These are phyloP conservation scores for Trachymyrmex cornetzi DNA, from an alignment of 1,140 invertebrate species.

Conservation along the genomic window DNA sequence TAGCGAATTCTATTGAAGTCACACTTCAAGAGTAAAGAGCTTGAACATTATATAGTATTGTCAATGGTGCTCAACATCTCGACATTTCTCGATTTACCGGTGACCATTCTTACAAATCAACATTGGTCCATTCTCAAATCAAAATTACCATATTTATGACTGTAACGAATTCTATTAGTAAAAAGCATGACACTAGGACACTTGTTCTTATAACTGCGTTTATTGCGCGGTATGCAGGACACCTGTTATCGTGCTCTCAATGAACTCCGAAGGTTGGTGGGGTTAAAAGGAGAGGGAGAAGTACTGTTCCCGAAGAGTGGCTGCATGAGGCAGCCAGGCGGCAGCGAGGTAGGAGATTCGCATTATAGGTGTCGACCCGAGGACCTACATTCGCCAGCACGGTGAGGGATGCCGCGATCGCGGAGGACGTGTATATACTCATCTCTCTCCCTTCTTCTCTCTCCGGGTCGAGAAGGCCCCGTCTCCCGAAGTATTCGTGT, in stretches of 20 bases:
- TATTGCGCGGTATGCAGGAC: constrained; percentile 68
- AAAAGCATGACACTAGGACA: constrained; percentile 15
- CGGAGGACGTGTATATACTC: constrained; percentile 21
- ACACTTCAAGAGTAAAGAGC: not conserved
- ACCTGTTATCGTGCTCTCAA: constrained; percentile 71
- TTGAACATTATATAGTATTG: not conserved
- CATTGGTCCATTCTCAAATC: not conserved
- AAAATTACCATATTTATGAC: not conserved
- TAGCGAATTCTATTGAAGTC: not conserved
- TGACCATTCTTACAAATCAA: not conserved
- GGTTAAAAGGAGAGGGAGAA: constrained; percentile 53
- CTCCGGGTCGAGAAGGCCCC: constrained; percentile 40
- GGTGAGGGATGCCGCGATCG: constrained; percentile 50
- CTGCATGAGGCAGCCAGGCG: constrained; percentile 66
- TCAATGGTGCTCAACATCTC: not conserved
- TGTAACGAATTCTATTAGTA: not conserved
- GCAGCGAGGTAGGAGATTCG: constrained; percentile 76
- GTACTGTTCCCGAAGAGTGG: constrained; percentile 70
- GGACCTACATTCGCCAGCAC: constrained; percentile 83
- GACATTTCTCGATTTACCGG: not conserved
- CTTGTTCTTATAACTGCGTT: not conserved
- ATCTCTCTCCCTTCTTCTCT: constrained; percentile 22
- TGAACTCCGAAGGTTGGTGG: constrained; percentile 65
- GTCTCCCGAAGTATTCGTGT: constrained; percentile 69
- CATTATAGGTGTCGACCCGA: constrained; percentile 82